phyloP scores from a whole-genome alignment of 2,888 invertebrate genomes.

The Salticus scenicus region DNA sequence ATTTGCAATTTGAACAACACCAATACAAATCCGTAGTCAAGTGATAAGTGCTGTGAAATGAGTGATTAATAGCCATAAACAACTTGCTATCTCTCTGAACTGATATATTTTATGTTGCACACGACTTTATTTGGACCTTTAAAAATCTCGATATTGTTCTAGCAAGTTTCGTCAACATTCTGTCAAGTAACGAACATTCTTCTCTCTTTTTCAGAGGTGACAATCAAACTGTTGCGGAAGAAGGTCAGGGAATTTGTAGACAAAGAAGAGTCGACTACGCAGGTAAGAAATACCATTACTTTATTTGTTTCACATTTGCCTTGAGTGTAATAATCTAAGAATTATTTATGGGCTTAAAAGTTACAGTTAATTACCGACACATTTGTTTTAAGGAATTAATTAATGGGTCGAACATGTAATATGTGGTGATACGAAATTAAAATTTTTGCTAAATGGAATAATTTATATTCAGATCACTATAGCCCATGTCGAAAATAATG shows the following conservation, averaged over 20 bases:
- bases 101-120: slow-evolving; percentile 14
- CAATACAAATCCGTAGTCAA: background rate
- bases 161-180: slow-evolving; percentile 1
- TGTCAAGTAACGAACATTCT: background rate
- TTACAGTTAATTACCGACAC: too few species aligned
- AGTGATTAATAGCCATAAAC: slow-evolving; percentile 14
- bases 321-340: too few species aligned
- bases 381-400: too few species aligned
- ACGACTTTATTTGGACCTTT: background rate
- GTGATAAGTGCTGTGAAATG: slow-evolving; percentile 4
- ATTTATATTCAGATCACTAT: too few species aligned
- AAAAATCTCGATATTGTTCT: slow-evolving; percentile 19
- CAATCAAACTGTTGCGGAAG: slow-evolving; percentile 78
- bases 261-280: slow-evolving; percentile 76
- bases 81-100: slow-evolving; percentile 5
- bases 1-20: background rate
- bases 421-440: too few species aligned
- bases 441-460: too few species aligned
- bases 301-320: background rate
- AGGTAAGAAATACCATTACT: slow-evolving; percentile 73
- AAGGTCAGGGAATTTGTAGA: slow-evolving; percentile 78
- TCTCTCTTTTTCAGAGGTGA: slow-evolving; percentile 74
- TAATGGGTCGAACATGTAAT: too few species aligned
- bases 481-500: too few species aligned
- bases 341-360: too few species aligned